Percentiles rank a stretch among this genome's conserved stretches.
These are phyloP conservation scores for Chionoecetes opilio DNA, from an alignment of 1,140 invertebrate species.

Conservation along the genomic window DNA sequence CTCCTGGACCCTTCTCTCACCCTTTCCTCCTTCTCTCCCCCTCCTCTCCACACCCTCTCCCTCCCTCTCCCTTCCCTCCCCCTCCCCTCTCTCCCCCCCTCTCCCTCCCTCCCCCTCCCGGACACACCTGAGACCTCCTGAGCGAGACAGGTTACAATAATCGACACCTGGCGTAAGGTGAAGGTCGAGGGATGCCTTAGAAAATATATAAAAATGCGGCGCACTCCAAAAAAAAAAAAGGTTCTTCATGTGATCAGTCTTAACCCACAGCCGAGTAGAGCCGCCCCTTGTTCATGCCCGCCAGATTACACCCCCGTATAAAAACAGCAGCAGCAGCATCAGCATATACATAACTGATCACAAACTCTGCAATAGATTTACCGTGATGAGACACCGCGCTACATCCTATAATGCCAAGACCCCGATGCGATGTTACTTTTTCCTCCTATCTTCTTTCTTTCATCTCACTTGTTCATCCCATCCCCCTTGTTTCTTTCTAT, in stretches of 20 bases:
- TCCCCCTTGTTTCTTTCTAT: too few relatives aligned
- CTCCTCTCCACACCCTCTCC: background rate
- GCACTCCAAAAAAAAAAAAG: background rate
- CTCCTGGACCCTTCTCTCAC: too few relatives aligned
- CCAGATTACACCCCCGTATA: background rate
- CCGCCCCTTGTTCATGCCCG: background rate
- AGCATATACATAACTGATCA: constrained; percentile 15
- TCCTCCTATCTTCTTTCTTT: background rate
- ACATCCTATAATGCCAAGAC: background rate
- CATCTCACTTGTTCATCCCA: background rate
- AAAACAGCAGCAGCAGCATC: background rate
- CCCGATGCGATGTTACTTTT: background rate
- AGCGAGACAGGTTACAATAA: constrained; percentile 7
- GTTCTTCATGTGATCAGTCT: constrained; percentile 12
- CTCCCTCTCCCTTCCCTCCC: background rate
- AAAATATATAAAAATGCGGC: constrained; percentile 9
- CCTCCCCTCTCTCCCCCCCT: background rate
- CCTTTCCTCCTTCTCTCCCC: background rate
- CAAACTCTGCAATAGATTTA: constrained; percentile 17
- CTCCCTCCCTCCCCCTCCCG: background rate
- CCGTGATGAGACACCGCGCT: background rate
- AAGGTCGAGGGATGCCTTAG: background rate
- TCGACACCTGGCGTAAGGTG: background rate
- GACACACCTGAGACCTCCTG: background rate
- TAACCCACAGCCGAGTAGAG: background rate